Base-by-base conservation (phyloP, 2,888 invertebrate genomes). In the Minunthozetes semirufus region DNA sequence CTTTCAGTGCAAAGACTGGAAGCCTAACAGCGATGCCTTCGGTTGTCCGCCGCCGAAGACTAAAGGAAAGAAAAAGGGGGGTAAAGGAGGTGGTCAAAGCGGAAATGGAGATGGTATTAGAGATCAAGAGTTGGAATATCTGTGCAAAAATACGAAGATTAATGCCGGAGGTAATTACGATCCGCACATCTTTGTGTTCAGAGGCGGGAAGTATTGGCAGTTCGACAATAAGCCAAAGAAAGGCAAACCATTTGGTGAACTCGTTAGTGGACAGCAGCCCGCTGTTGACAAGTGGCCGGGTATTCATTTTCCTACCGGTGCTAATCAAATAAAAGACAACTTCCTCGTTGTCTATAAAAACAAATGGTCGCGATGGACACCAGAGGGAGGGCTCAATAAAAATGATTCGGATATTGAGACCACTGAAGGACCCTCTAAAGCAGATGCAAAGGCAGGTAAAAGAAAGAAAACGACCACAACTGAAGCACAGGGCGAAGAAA, bases 111-210 rank as follows among this genome's bases (percentile, higher is more conserved):
- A 42, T 0, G 42, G n/a, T 5, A 15, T 2, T 17, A 9, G 25
- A 46, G 5, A 22, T 2, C 15, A 68, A 11, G 68, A 38, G 9
- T n/a, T 70, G 25, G 70, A 70, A 27, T 25, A 19, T 3, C n/a
- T 70, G 25, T 70, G 70, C 48, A 48, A 70, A 15, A 25, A 70
- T 42, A 19, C 48, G 2, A 70, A 27, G 70, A 70, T 70, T 13
- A 70, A 5, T 19, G 46, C 70, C 70, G 70, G 70, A 13, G 48
- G 48, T 3, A 48, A 48, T 25, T 27, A 27, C n/a, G 38, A n/a
- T 13, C 46, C 46, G 1, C n/a, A 68, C 13, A 70, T 70, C 5
- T 70, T 25, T 70, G 48, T 70, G 22, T 70, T 70, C 19, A 70
- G 27, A 25, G 27, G 70, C 5, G 70, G 70, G 11, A 46, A 70